These are phyloP conservation scores for Caradrina clavipalpis DNA, from an alignment of 2,888 invertebrate genomes.

Conservation along the genomic window DNA sequence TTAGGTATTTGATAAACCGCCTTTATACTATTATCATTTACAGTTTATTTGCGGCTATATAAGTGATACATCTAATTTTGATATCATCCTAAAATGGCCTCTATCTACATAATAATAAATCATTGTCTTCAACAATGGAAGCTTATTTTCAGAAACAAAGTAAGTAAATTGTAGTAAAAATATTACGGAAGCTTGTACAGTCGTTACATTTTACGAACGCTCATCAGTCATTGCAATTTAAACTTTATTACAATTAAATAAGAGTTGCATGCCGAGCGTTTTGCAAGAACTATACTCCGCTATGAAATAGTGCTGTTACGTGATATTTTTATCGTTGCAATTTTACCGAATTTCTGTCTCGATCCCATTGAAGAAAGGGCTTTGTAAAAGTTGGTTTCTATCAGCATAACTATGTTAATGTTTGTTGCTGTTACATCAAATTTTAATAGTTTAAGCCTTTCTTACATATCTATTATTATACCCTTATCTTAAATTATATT, in stretches of 20 bases:
- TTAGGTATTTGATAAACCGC: conserved; percentile 70
- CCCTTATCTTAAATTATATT: conserved; percentile 55
- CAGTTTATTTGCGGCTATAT: conserved; percentile 59
- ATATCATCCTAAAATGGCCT: conserved; percentile 41
- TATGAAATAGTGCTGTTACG: not conserved
- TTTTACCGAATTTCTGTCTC: conserved; percentile 6
- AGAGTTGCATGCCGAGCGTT: not conserved
- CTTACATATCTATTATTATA: conserved; percentile 65
- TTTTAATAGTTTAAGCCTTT: conserved; percentile 60
- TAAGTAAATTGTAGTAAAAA: conserved; percentile 13
- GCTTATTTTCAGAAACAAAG: not conserved
- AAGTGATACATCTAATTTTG: conserved; percentile 36
- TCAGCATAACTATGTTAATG: conserved; percentile 52
- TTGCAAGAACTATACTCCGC: not conserved
- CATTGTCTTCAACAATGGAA: conserved; percentile 8
- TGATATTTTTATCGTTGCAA: conserved; percentile 12
- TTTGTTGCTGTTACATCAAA: conserved; percentile 53
- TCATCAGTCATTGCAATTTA: not conserved
- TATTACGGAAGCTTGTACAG: not conserved
- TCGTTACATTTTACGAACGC: no score
- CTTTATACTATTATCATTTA: conserved; percentile 63
- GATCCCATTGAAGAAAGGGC: conserved; percentile 7
- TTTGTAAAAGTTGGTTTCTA: conserved; percentile 27
- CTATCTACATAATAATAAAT: conserved; percentile 11
- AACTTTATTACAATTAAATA: no score